Base-by-base conservation (phyloP, 2,888 invertebrate species). In the Platynereis dumerilii region DNA sequence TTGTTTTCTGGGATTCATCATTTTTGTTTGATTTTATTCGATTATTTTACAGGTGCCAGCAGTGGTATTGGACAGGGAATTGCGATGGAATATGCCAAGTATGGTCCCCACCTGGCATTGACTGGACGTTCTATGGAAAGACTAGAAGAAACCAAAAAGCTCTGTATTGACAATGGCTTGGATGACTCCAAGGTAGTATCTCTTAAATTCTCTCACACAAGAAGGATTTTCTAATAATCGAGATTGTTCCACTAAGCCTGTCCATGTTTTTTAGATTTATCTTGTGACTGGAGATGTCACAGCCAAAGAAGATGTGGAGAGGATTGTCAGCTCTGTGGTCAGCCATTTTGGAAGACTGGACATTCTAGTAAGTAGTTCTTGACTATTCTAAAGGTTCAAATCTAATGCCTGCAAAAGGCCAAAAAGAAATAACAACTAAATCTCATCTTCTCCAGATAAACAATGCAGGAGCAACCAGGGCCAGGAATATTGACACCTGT, bases 381-480 rank as follows among this genome's bases (percentile, higher is more conserved):
- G n/a, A 52, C 17, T 10, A 10, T 52, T 22, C 17, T 52, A 52
- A 52, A 22, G 44, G 24, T 52, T 22, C 12, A 12, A 42, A 15
- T 42, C 44, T 42, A 17, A 15, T 17, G 12, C 34, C 5, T 34
- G 5, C 34, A 34, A 5, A 34, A 34, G 34, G 34, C 5, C 34
- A 7, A 34, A 34, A 34, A 12, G 7, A n/a, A n/a, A n/a, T n/a
- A n/a, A n/a, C n/a, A n/a, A 34, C 12, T 34, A 5, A 34, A 7
- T 34, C 7, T 34, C 34, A 34, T 34, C 5, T 34, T 34, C n/a
- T 34, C 34, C 34, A 34, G 34, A 34, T 34, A 3, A 48, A 48
- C n/a, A 48, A 48, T 22, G 58, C 58, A 17, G 58, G 58, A 24
- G 58, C 58, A 20, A 58, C 58, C 1, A 44, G 27, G 26, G 45